Evolutionary conservation across 1,140 invertebrate genomes (phyloP).

Genomic region (Tribolium madens): DNA sequence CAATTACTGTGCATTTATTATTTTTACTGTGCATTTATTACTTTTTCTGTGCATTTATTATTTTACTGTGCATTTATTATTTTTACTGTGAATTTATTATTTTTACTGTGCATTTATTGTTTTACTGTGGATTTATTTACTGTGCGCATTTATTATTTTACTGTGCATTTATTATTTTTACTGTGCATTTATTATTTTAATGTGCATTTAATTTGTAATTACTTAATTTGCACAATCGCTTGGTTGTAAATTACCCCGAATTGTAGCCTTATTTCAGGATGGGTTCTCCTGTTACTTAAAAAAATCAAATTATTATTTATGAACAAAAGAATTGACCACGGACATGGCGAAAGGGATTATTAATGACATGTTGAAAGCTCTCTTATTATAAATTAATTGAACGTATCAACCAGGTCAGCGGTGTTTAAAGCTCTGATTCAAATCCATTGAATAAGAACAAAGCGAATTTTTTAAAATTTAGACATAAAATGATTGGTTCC

Average conservation of each 20-base stretch:
- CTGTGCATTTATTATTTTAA: too few relatives aligned
- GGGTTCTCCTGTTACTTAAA: neutral
- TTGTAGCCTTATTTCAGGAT: neutral
- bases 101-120: too few relatives aligned
- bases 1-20: too few relatives aligned
- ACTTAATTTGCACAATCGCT: neutral
- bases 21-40: too few relatives aligned
- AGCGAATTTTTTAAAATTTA: slow-evolving; percentile 9
- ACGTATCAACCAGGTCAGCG: neutral
- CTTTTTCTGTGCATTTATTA: too few relatives aligned
- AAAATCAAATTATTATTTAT: neutral
- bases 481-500: slow-evolving; percentile 20
- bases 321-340: neutral
- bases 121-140: too few relatives aligned
- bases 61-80: too few relatives aligned
- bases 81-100: too few relatives aligned
- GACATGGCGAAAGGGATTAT: neutral
- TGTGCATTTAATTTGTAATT: too few relatives aligned
- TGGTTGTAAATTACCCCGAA: neutral
- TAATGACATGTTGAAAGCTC: neutral
- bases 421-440: neutral
- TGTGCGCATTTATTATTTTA: too few relatives aligned
- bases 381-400: slow-evolving; percentile 13
- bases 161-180: too few relatives aligned
- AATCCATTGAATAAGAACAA: neutral